Evolutionary conservation across 2,888 invertebrate genomes (phyloP).

Genomic region (Holacanthella duospinosa): DNA sequence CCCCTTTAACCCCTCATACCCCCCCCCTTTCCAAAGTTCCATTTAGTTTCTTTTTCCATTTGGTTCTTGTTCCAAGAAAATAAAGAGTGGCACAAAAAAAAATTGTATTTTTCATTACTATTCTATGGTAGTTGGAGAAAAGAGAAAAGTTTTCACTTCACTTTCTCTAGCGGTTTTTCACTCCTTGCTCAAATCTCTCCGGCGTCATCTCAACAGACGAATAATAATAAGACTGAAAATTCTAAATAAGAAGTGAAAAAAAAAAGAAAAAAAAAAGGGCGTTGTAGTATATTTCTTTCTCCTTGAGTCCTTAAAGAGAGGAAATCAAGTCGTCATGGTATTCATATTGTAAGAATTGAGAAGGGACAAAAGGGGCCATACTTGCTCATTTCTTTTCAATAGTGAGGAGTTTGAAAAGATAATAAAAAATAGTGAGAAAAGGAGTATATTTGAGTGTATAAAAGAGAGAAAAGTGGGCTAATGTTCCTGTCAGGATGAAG

Average conservation of each 20-base stretch:
- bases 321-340: no score
- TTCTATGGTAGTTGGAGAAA: background rate
- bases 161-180: background rate
- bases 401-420: no score
- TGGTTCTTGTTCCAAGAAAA: background rate
- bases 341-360: no score
- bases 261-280: no score
- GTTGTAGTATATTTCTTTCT: no score
- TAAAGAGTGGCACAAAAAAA: background rate
- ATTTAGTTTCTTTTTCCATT: slow-evolving; percentile 1
- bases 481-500: background rate
- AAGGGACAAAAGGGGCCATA: no score
- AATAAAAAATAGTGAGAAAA: background rate
- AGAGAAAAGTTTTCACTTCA: background rate
- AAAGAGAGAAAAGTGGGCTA: background rate
- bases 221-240: no score
- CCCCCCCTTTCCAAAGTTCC: background rate
- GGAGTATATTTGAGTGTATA: background rate
- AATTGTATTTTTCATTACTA: background rate
- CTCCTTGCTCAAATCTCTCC: background rate
- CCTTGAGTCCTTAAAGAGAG: no score
- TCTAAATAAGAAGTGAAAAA: no score
- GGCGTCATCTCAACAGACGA: no score
- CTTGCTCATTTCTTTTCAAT: no score
- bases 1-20: background rate